Conservation (phyloP, 2,888 invertebrate species). For the Drosophila setosimentum region DNA sequence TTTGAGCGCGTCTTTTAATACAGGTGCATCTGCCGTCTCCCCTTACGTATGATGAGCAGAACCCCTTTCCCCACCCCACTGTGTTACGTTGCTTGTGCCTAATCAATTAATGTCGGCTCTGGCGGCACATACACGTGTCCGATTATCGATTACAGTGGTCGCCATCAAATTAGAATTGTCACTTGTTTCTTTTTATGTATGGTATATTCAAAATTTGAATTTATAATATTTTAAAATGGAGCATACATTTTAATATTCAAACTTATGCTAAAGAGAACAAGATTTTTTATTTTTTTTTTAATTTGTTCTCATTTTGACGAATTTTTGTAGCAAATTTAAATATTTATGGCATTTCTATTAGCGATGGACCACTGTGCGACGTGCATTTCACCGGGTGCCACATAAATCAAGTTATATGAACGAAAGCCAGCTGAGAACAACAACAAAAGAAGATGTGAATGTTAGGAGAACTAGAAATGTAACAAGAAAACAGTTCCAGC, state of each 20-base stretch:
- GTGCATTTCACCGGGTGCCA: slow-evolving; percentile 29
- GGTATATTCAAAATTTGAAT: not conserved
- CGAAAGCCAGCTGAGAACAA: slow-evolving; percentile 43
- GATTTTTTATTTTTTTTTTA: not conserved
- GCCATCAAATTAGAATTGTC: not conserved
- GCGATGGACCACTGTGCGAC: slow-evolving; percentile 7
- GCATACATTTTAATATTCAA: not conserved
- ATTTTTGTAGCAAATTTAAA: not conserved
- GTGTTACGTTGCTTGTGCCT: slow-evolving; percentile 21
- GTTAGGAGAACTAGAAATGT: slow-evolving; percentile 7
- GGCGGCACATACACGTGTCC: slow-evolving; percentile 52
- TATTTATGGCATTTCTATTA: not conserved
- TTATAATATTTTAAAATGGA: not conserved
- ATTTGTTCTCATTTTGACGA: not conserved
- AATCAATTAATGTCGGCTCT: slow-evolving; percentile 55
- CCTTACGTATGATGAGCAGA: slow-evolving; percentile 8
- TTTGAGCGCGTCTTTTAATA: slow-evolving; percentile 47
- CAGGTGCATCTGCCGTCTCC: slow-evolving; percentile 49
- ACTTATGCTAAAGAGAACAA: not conserved
- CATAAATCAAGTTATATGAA: slow-evolving; percentile 61
- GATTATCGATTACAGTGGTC: slow-evolving; percentile 27
- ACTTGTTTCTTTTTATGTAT: not conserved
- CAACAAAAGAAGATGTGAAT: slow-evolving; percentile 2
- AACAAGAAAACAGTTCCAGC: not conserved
- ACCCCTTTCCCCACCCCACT: not conserved